Evolutionary conservation across 2,888 invertebrate species (phyloP), one percentile per base, ranked within the genome.

Genomic region (Sacculina carcini): DNA sequence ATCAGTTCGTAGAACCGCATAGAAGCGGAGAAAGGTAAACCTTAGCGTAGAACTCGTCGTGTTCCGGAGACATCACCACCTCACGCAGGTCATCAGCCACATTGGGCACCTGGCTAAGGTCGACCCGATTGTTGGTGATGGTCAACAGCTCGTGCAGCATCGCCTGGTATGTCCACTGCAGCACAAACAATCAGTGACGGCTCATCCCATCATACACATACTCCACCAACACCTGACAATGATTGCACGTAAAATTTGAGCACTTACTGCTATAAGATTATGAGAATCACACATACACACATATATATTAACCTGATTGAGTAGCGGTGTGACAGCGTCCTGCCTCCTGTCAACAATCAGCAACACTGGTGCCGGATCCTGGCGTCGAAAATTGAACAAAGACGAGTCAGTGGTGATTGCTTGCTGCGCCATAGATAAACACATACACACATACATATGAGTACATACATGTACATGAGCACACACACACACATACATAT

Each of bases 161-260:
- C 2, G 98, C 98, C 66, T 99, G 96, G 68, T 99, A 99, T 0
- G 96, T 98, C 98, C 98, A 99, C 73, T 90, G 74, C 1, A 60
- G 60, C 16, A 54, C 49, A 36, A 23, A 26, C n/a, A 24, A 26
- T 29, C 14, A 56, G 1, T 19, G 14, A 12, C 28, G 16, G 24
- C 29, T 9, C 19, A 52, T n/a, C 31, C 16, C 19, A 1, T 23
- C 31, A n/a, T n/a, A n/a, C n/a, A n/a, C n/a, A n/a, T n/a, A n/a
- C n/a, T n/a, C n/a, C n/a, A n/a, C n/a, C n/a, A n/a, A n/a, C n/a
- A n/a, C n/a, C n/a, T n/a, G n/a, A n/a, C n/a, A n/a, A n/a, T n/a
- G n/a, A n/a, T n/a, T n/a, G n/a, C n/a, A n/a, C 23, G 24, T 31
- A 44, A 52, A 56, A 57, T 24, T 24, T 44, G 29, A 40, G 10